Base-by-base conservation (phyloP, 2,113 vertebrate species). In the Stomatorhinus ivindoensis region DNA sequence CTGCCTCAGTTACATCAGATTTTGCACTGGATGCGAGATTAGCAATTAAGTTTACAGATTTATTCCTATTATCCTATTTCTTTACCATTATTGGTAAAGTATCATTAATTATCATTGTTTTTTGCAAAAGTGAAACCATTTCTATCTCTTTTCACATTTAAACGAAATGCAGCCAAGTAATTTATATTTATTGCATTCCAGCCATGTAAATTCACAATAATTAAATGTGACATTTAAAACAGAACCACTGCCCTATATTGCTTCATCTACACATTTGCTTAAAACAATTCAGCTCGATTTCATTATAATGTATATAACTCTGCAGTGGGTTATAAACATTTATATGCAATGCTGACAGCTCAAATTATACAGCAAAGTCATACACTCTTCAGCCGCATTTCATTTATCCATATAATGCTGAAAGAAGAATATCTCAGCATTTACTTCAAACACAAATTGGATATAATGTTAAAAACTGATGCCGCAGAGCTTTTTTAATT, bases 71-170 rank as follows among this genome's bases (percentile, higher is more conserved):
- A 42, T 80, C 35, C 13, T 8, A 42, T 80, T 80, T 76, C 73
- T 31, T 76, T 76, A 19, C 73, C 35, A 80, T 80, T 80, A 80
- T 17, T 42, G 19, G 53, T 55, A 21, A 55, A 39, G 17, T 88
- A 96, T 96, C 96, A 95, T 93, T 94, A 95, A 95, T 94, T 95
- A 96, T 97, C 97, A 96, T 98, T 93, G 10, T 24, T 82, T 19
- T 42, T 82, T 47, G 19, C 15, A 84, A 84, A 84, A 84, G 6
- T 47, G 44, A 9, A 84, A 21, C 39, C 46, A n/a, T 83, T 9
- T 42, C 17, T 24, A 39, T 82, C 15, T 46, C 17, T 21, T 21
- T 39, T 84, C 39, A n/a, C 44, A 84, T 47, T 84, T 84, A 84
- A 84, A 47, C 24, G 35, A 84, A 84, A 84, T 84, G 82, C 44